Evolutionary conservation across 2,888 invertebrate species (phyloP).

Genomic region (Morinoia aosen): DNA sequence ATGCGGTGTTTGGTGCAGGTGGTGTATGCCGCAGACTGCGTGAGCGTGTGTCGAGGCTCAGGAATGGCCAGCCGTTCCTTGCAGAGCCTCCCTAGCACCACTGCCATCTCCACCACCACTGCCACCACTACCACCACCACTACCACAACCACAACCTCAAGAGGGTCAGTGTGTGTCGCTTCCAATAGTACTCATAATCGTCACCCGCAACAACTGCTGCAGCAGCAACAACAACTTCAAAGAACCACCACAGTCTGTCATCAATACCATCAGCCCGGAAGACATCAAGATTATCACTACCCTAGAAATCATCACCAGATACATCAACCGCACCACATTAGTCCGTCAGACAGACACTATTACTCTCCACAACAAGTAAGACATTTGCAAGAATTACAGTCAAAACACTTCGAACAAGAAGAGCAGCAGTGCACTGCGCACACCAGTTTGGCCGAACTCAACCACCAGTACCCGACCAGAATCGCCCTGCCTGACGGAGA

Average conservation of each 20-base stretch:
- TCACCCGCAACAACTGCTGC: background rate
- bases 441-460: background rate
- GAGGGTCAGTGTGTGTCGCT: slow-evolving; percentile 41
- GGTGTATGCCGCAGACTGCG: slow-evolving; percentile 51
- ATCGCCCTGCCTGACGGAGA: slow-evolving; percentile 29
- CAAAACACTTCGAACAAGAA: background rate
- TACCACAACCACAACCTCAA: slow-evolving; percentile 6
- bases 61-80: slow-evolving; percentile 28
- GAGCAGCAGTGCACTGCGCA: background rate
- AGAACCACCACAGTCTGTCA: background rate
- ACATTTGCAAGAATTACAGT: slow-evolving; percentile 8
- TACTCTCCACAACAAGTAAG: background rate
- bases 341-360: background rate
- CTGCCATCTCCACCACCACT: slow-evolving; percentile 14
- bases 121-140: slow-evolving; percentile 29
- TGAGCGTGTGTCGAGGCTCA: slow-evolving; percentile 29
- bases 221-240: background rate
- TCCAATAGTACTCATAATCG: slow-evolving; percentile 13
- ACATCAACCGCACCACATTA: slow-evolving; percentile 34
- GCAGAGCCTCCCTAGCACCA: slow-evolving; percentile 49
- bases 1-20: background rate
- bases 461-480: slow-evolving; percentile 43
- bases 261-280: background rate
- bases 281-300: slow-evolving; percentile 27
- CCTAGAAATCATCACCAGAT: background rate